Base-by-base conservation (phyloP, 2,113 vertebrate genomes). In the Nicator chloris region DNA sequence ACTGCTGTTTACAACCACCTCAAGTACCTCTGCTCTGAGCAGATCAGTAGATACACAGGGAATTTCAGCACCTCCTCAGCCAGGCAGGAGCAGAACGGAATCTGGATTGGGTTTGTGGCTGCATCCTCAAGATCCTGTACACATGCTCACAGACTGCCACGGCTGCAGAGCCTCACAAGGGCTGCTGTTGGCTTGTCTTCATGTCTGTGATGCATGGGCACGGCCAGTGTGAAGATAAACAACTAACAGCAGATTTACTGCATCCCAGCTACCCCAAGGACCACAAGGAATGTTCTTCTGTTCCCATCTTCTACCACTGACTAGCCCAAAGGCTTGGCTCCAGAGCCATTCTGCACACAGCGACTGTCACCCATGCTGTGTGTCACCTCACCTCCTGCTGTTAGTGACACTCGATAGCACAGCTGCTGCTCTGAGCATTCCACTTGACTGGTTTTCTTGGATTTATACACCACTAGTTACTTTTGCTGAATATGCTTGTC, bases 341-440 rank as follows among this genome's bases (percentile, higher is more conserved):
- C 0, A 40, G 50, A 92, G 37, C 33, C 19, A 6, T 22, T 60
- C 35, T 22, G 40, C 18, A 19, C 49, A n/a, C 14, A 64, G 37
- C 0, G 0, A 44, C 37, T 56, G 37, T 30, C 63, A 88, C 16
- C 17, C 6, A 0, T 20, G 23, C 44, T 14, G 7, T n/a, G 5
- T 75, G 5, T 75, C 80, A 86, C 54, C 50, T 76, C 59, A 30
- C 18, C 42, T 83, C 47, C 63, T 69, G 51, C 44, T 8, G 0
- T 9, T 13, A 82, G 57, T 24, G 53, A 69, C 72, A 60, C 35
- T 37, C 64, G 60, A 42, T 7, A 31, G 51, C 37, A 42, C 0
- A 0, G 51, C 69, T 44, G 40, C 80, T 92, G 65, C 77, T 82
- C 26, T 40, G 21, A 47, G 39, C 33, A 44, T 84, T 95, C 71